Evolutionary conservation across 2,888 invertebrate genomes (phyloP), one percentile per base, ranked within the genome.

Genomic region (Hetaerina titia): DNA sequence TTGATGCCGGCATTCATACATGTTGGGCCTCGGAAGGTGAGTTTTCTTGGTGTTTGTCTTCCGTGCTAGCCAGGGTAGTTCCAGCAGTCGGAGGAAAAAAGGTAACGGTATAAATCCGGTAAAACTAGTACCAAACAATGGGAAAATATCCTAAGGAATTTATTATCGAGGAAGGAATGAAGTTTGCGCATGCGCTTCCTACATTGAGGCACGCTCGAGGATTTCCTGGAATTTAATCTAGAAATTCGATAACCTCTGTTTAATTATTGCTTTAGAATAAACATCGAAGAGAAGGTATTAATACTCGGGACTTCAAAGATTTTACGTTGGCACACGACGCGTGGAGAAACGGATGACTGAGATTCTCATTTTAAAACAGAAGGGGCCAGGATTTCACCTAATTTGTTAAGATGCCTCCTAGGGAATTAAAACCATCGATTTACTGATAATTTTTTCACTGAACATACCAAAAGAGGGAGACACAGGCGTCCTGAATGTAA

Each of bases 1-100:
- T 81, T 81, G 81, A 81, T 81, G 81, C 81, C 22, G 31, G 81
- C 81, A 81, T 81, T 81, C 81, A 81, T 81, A 81, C 81, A 22
- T 31, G 81, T 25, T 31, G 13, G 11, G 81, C 31, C 31, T 15
- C 25, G 81, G 31, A 81, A 81, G 31, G 81, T 31, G 9, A 22
- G 31, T 7, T n/a, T 22, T 31, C 25, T 13, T 31, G 11, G 81
- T 31, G 81, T 81, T 81, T 81, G 81, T n/a, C 81, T 81, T 81
- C 31, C 81, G 31, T 31, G n/a, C 25, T 31, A 15, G 9, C n/a
- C 31, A 31, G 0, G n/a, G 69, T 69, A 22, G 22, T n/a, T 69
- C 69, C 69, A 69, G 69, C 69, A n/a, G n/a, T n/a, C 69, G n/a
- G 69, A 22, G n/a, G 69, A 45, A 45, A 69, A 81, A 31, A 81